These are phyloP conservation scores for Esox niger DNA, from an alignment of 2,113 vertebrate species.

Conservation along the genomic window DNA sequence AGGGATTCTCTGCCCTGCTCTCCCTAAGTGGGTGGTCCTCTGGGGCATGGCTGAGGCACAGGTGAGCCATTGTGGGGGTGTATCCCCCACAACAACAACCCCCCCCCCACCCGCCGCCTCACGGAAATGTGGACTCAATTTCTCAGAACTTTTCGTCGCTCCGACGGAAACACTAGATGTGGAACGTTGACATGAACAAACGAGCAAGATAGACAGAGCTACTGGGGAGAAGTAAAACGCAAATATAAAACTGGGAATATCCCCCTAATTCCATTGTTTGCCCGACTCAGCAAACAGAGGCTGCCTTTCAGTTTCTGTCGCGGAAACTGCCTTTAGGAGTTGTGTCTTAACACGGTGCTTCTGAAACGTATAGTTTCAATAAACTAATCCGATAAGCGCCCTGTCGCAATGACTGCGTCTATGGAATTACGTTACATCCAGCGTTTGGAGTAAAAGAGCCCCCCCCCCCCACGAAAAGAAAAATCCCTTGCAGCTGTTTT, in stretches of 20 bases:
- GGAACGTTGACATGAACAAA: slow-evolving; percentile 58
- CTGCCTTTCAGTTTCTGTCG: not conserved
- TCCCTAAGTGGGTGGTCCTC: slow-evolving; percentile 81
- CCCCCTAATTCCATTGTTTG: slow-evolving; percentile 11
- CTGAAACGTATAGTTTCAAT: slow-evolving; percentile 12
- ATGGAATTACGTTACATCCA: slow-evolving; percentile 76
- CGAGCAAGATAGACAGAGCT: slow-evolving; percentile 18
- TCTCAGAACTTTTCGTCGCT: slow-evolving; percentile 59
- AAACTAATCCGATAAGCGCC: slow-evolving; percentile 38
- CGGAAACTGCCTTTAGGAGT: not conserved
- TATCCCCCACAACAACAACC: slow-evolving; percentile 74
- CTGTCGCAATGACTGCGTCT: slow-evolving; percentile 42
- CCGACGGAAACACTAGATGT: slow-evolving; percentile 49
- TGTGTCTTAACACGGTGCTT: not conserved
- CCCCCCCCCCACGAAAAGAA: slow-evolving; percentile 47
- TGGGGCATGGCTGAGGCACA: slow-evolving; percentile 78
- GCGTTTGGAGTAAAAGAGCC: slow-evolving; percentile 73
- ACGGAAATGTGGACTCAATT: slow-evolving; percentile 64
- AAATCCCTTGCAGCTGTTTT: slow-evolving; percentile 88
- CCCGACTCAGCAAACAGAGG: not conserved
- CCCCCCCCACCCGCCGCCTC: slow-evolving; percentile 49
- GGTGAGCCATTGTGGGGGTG: slow-evolving; percentile 80
- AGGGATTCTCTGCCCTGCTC: slow-evolving; percentile 73
- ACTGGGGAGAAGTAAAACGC: slow-evolving; percentile 28
- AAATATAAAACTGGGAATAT: slow-evolving; percentile 25